Evolutionary conservation across 2,888 invertebrate genomes (phyloP).

Genomic region (Cosmopolites sordidus): DNA sequence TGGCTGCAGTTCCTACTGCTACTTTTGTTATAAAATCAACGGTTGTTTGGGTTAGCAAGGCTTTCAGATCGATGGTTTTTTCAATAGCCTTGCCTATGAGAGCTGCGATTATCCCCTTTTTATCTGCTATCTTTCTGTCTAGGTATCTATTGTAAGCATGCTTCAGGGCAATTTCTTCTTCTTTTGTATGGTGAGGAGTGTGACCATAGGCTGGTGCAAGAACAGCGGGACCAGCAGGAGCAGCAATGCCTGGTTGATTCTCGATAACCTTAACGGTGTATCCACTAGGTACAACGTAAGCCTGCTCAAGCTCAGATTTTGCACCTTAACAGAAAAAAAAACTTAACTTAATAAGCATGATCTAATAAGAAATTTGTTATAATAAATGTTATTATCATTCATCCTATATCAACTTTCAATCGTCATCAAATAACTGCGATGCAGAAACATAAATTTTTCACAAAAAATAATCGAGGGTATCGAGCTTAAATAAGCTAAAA

Average conservation of each 20-base stretch:
- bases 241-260: background rate
- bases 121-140: constrained; percentile 15
- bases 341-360: too few relatives aligned
- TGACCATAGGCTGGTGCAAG: too few relatives aligned
- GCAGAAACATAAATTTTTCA: too few relatives aligned
- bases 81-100: constrained; percentile 16
- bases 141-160: constrained; percentile 18
- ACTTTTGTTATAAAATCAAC: constrained; percentile 19
- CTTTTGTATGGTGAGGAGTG: background rate
- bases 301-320: background rate
- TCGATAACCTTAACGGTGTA: background rate
- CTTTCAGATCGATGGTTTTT: constrained; percentile 23
- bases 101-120: constrained; percentile 8
- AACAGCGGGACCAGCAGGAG: too few relatives aligned
- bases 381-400: too few relatives aligned
- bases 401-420: too few relatives aligned
- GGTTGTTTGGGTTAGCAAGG: constrained; percentile 14
- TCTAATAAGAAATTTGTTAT: too few relatives aligned
- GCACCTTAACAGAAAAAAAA: background rate
- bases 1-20: constrained; percentile 20
- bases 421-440: too few relatives aligned
- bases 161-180: constrained; percentile 12
- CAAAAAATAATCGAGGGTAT: too few relatives aligned
- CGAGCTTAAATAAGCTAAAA: too few relatives aligned
- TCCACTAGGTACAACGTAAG: background rate